A percentile compares a stretch with the other conserved stretches of the same genome.
Conservation (phyloP, 2,888 invertebrate species). For the Acronicta psi region DNA sequence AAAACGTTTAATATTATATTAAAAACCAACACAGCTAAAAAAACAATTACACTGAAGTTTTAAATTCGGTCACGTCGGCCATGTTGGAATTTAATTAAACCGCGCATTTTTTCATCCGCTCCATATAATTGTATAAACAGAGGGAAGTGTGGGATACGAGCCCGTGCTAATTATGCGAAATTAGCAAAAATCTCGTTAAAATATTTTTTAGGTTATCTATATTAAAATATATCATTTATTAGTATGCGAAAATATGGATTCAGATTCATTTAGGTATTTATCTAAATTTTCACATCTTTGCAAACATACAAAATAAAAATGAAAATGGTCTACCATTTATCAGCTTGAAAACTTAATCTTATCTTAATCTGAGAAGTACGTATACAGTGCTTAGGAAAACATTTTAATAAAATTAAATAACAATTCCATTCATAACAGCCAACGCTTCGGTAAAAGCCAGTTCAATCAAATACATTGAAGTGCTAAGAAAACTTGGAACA, state of each 20-base stretch:
- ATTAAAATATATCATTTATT: background rate
- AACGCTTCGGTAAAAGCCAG: slow-evolving; percentile 12
- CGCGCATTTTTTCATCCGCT: slow-evolving; percentile 49
- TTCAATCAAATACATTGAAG: slow-evolving; percentile 24
- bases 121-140: slow-evolving; percentile 52
- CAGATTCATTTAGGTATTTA: too few relatives aligned
- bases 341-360: too few relatives aligned
- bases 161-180: slow-evolving; percentile 29
- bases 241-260: background rate
- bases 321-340: too few relatives aligned
- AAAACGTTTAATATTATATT: slow-evolving; percentile 53
- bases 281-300: too few relatives aligned
- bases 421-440: background rate
- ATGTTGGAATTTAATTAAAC: slow-evolving; percentile 58
- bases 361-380: background rate
- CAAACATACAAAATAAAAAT: too few relatives aligned
- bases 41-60: slow-evolving; percentile 59
- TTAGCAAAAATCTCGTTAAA: slow-evolving; percentile 13
- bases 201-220: background rate
- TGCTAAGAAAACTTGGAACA: slow-evolving; percentile 9
- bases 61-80: slow-evolving; percentile 61
- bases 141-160: slow-evolving; percentile 12
- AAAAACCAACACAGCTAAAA: slow-evolving; percentile 63
- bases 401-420: slow-evolving; percentile 1
- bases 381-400: background rate